phyloP scores from a whole-genome alignment of 2,888 invertebrate species.

The Listrodromus nycthemerus region DNA sequence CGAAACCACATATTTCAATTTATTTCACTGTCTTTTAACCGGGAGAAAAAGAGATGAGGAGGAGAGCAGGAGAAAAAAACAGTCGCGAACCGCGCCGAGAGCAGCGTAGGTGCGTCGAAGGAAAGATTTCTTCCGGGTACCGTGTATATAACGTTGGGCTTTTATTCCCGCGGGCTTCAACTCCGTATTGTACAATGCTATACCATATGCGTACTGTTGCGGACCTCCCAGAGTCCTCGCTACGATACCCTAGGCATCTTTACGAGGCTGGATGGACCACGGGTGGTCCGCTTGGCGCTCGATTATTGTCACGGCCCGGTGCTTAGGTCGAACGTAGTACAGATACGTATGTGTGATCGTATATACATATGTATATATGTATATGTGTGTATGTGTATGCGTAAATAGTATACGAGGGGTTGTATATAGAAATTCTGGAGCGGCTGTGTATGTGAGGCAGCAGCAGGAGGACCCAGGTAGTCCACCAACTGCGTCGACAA shows the following conservation, averaged over 20 bases:
- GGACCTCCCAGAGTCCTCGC: constrained; percentile 69
- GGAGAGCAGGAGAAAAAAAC: not conserved
- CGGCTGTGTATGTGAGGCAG: constrained; percentile 24
- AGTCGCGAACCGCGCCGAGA: not conserved
- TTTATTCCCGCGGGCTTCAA: constrained; percentile 10
- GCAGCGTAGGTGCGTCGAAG: not conserved
- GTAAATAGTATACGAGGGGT: not conserved
- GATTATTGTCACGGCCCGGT: constrained; percentile 69
- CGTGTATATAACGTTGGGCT: constrained; percentile 1
- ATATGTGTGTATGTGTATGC: not conserved
- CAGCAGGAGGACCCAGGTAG: constrained; percentile 19
- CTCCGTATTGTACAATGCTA: constrained; percentile 5
- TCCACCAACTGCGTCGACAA: constrained; percentile 46
- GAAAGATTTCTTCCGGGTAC: constrained; percentile 10
- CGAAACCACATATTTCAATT: constrained; percentile 11
- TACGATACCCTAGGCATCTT: constrained; percentile 70
- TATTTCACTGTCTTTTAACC: constrained; percentile 15
- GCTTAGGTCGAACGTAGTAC: constrained; percentile 42
- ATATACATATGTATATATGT: not conserved
- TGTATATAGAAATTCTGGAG: constrained; percentile 6
- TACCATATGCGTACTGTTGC: constrained; percentile 33
- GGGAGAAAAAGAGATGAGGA: not conserved
- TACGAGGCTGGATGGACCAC: constrained; percentile 69
- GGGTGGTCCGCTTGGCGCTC: constrained; percentile 71
- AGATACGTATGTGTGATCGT: constrained; percentile 20